These are phyloP conservation scores for Muscina levida DNA, from an alignment of 2,888 invertebrate species.

Conservation along the genomic window DNA sequence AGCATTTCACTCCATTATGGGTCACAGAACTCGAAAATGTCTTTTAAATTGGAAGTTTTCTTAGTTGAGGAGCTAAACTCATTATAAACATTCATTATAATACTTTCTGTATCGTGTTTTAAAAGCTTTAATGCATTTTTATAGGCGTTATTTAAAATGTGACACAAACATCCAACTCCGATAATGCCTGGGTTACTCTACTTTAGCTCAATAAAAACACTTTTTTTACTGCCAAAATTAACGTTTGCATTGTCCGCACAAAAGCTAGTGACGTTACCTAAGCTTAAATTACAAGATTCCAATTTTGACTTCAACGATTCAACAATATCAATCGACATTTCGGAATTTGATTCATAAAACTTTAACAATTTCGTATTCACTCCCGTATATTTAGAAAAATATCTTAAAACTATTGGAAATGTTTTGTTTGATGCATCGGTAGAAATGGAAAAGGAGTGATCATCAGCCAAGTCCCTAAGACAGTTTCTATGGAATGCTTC, in stretches of 20 bases:
- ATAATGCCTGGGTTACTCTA: slow-evolving; percentile 29
- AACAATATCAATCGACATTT: slow-evolving; percentile 43
- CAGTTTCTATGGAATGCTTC: slow-evolving; percentile 29
- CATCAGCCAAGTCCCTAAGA: slow-evolving; percentile 22
- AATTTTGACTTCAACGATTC: slow-evolving; percentile 39
- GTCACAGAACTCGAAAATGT: slow-evolving; percentile 41
- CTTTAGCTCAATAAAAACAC: slow-evolving; percentile 52
- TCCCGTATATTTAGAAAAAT: slow-evolving; percentile 26
- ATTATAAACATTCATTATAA: slow-evolving; percentile 47
- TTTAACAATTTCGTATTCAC: slow-evolving; percentile 26
- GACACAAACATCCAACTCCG: slow-evolving; percentile 29
- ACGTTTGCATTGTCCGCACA: slow-evolving; percentile 58
- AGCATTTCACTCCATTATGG: slow-evolving; percentile 53
- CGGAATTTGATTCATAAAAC: background rate
- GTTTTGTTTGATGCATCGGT: slow-evolving; percentile 47
- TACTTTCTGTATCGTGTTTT: slow-evolving; percentile 38
- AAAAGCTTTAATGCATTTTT: slow-evolving; percentile 37
- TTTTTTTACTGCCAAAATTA: slow-evolving; percentile 53
- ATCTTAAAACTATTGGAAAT: slow-evolving; percentile 25
- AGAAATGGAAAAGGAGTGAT: slow-evolving; percentile 15
- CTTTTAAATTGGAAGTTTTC: slow-evolving; percentile 40
- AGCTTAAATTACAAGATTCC: slow-evolving; percentile 6
- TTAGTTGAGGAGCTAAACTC: slow-evolving; percentile 53
- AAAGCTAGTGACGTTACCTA: slow-evolving; percentile 42
- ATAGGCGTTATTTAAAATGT: slow-evolving; percentile 36